Evolutionary conservation across 2,888 invertebrate genomes (phyloP).

Genomic region (Heliconius ethilla): DNA sequence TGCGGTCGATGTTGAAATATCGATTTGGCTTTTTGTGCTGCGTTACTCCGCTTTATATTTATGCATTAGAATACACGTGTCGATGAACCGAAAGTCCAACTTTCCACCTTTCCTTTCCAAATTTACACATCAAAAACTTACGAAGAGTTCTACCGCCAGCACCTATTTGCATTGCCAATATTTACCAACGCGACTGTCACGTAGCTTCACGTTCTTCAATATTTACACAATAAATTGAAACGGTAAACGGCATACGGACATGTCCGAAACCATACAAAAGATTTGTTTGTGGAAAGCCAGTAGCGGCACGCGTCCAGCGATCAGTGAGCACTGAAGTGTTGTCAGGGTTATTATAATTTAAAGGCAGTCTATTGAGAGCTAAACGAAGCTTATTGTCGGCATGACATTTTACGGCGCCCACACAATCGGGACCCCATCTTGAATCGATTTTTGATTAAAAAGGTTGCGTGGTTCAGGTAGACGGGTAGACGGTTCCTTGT

Average conservation of each 20-base stretch:
- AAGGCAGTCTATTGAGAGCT: constrained; percentile 57
- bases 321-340: constrained; percentile 53
- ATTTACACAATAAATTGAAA: constrained; percentile 55
- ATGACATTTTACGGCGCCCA: constrained; percentile 65
- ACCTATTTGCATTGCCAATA: constrained; percentile 53
- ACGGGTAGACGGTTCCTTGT: constrained; percentile 56
- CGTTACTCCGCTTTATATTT: constrained; percentile 43
- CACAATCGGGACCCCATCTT: constrained; percentile 61
- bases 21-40: constrained; percentile 66
- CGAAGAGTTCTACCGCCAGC: constrained; percentile 60
- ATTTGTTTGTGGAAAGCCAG: constrained; percentile 61
- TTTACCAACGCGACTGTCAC: constrained; percentile 67
- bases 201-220: constrained; percentile 53
- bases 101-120: constrained; percentile 46
- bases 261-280: constrained; percentile 52
- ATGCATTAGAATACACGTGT: constrained; percentile 46
- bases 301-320: constrained; percentile 61
- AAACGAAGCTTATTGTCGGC: constrained; percentile 67
- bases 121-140: constrained; percentile 56
- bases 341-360: constrained; percentile 67
- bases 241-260: constrained; percentile 50
- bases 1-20: constrained; percentile 69
- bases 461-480: constrained; percentile 63
- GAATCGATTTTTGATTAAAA: constrained; percentile 38
- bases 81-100: constrained; percentile 49